Evolutionary conservation across 2,113 vertebrate genomes (phyloP).

Genomic region (Eulacestoma nigropectus): DNA sequence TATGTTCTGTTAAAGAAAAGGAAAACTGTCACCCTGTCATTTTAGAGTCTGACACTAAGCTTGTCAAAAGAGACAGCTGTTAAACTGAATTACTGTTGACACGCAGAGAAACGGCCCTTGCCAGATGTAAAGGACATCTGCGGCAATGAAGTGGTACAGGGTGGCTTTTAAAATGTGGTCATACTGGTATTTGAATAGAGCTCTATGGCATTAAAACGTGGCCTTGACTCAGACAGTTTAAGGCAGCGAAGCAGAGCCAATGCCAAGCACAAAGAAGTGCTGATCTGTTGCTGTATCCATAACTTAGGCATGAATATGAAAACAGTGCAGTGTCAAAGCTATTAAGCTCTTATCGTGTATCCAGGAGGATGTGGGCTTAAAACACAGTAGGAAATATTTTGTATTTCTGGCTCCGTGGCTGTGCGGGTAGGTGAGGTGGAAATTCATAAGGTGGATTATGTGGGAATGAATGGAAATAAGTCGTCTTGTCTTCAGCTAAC

Average conservation of each 20-base stretch:
- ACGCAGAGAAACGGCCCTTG: conserved; percentile 71
- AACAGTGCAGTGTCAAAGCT: conserved; percentile 15
- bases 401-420: not conserved
- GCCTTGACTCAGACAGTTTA: conserved; percentile 64
- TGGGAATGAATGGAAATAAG: conserved; percentile 19
- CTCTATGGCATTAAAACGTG: conserved; percentile 67
- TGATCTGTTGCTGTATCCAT: conserved; percentile 56
- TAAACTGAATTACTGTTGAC: conserved; percentile 82
- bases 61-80: conserved; percentile 84
- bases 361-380: conserved; percentile 39
- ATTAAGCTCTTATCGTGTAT: conserved; percentile 49
- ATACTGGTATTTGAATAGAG: conserved; percentile 70
- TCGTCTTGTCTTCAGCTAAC: conserved; percentile 31
- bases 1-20: conserved; percentile 70
- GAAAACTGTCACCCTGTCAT: conserved; percentile 79
- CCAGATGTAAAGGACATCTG: conserved; percentile 84
- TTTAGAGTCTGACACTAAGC: conserved; percentile 77
- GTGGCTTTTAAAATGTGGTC: conserved; percentile 77
- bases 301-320: conserved; percentile 58
- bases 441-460: conserved; percentile 48
- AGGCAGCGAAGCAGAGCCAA: conserved; percentile 60
- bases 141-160: conserved; percentile 72
- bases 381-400: conserved; percentile 35
- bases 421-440: not conserved
- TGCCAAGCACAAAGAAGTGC: conserved; percentile 65